Percentiles rank a stretch among this genome's conserved stretches.
Evolutionary conservation across 53 echinoderm and acorn worm genomes (phyloP).

Genomic region (Hippasteria phrygiana): DNA sequence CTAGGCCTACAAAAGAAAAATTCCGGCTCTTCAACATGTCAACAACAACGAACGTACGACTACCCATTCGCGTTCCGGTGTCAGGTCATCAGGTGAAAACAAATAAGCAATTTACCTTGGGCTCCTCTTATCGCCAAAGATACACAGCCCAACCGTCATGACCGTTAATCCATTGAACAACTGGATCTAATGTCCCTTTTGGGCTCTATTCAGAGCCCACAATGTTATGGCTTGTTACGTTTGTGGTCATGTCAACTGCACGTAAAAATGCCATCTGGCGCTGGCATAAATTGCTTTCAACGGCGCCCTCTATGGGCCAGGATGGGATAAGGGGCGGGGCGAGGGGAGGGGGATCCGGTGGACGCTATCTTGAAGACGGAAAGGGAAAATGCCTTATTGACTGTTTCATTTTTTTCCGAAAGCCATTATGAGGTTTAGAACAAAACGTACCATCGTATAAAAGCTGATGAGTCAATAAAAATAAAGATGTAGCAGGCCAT

Average conservation of each 20-base stretch:
- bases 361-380: not conserved
- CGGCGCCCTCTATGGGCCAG: not conserved
- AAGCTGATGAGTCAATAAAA: no score
- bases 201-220: constrained; percentile 46
- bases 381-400: no score
- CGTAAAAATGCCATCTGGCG: not conserved
- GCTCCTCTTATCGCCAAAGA: not conserved
- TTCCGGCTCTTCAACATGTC: no score
- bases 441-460: no score
- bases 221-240: not conserved
- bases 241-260: constrained; percentile 57
- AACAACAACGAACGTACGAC: no score
- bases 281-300: not conserved
- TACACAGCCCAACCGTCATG: not conserved
- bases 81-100: no score
- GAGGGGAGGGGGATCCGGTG: not conserved
- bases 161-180: no score
- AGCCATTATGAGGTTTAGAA: no score
- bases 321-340: not conserved
- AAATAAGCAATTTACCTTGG: not conserved
- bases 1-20: no score
- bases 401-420: no score
- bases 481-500: no score
- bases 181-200: not conserved
- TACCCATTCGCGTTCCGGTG: no score